Percentiles rank a stretch among this genome's conserved stretches.
These are phyloP conservation scores for Uria lomvia DNA, from an alignment of 2,113 vertebrate genomes.

Conservation along the genomic window DNA sequence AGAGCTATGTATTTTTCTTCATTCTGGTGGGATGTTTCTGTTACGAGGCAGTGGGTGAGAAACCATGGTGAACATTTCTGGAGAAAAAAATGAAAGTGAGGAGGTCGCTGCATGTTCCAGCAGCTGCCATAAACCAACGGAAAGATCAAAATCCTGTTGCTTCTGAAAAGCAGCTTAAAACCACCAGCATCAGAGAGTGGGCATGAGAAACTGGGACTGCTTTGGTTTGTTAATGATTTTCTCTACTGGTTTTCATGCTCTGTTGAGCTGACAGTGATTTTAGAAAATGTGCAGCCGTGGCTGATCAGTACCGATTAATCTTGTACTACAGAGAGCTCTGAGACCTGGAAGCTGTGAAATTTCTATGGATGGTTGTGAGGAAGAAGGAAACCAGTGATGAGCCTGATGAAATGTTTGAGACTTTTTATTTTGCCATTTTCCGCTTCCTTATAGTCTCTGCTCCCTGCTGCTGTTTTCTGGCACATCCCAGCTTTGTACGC, in stretches of 20 bases:
- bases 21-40: not conserved
- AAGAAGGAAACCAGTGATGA: not conserved
- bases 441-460: not conserved
- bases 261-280: constrained; percentile 34
- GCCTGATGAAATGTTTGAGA: not conserved
- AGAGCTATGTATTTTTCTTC: not conserved
- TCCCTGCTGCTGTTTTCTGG: not conserved
- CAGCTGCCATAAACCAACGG: accelerated
- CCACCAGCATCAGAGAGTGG: not conserved
- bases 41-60: not conserved
- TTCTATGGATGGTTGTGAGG: not conserved
- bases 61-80: not conserved
- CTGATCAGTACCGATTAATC: constrained; percentile 32
- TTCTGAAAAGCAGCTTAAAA: not conserved
- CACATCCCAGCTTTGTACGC: not conserved
- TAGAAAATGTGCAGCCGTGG: not conserved
- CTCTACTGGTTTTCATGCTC: constrained; percentile 27
- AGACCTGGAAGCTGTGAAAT: not conserved
- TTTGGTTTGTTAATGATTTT: constrained; percentile 50
- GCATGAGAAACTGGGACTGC: not conserved
- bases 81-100: not conserved
- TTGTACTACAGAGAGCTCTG: not conserved
- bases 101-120: not conserved
- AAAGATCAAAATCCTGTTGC: not conserved
- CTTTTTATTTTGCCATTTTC: not conserved